Evolutionary conservation across 2,888 invertebrate genomes (phyloP).

Genomic region (Stratiomys singularior): DNA sequence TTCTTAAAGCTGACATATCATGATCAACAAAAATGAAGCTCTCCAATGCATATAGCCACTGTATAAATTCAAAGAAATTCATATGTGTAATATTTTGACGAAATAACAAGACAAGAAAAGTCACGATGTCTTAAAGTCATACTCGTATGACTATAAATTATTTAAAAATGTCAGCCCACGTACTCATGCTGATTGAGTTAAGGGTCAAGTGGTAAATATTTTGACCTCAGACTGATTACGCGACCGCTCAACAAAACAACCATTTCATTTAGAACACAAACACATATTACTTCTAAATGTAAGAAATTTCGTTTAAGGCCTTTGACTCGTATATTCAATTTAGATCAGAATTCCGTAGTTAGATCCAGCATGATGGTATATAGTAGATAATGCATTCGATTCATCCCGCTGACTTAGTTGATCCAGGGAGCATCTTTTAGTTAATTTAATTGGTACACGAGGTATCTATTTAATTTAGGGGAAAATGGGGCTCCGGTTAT

Average conservation of each 20-base stretch:
- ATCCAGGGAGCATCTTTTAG: constrained; percentile 21
- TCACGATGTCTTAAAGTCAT: no score
- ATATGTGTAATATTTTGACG: no score
- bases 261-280: constrained; percentile 3
- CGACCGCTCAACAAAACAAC: constrained; percentile 33
- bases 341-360: not conserved
- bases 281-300: not conserved
- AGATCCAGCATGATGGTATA: no score
- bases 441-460: constrained; percentile 27
- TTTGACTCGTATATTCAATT: constrained; percentile 31
- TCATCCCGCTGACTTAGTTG: not conserved
- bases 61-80: no score
- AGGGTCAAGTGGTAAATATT: constrained; percentile 55
- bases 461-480: not conserved
- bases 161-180: constrained; percentile 51
- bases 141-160: constrained; percentile 39
- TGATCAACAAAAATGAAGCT: no score
- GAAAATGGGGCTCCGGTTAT: not conserved
- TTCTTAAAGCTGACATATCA: no score
- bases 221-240: constrained; percentile 54
- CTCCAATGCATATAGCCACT: no score
- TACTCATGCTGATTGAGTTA: constrained; percentile 66
- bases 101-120: no score
- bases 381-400: not conserved
- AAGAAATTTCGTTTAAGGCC: constrained; percentile 13